Evolutionary conservation across 2,888 invertebrate species (phyloP).

Genomic region (Oscheius myriophilus): DNA sequence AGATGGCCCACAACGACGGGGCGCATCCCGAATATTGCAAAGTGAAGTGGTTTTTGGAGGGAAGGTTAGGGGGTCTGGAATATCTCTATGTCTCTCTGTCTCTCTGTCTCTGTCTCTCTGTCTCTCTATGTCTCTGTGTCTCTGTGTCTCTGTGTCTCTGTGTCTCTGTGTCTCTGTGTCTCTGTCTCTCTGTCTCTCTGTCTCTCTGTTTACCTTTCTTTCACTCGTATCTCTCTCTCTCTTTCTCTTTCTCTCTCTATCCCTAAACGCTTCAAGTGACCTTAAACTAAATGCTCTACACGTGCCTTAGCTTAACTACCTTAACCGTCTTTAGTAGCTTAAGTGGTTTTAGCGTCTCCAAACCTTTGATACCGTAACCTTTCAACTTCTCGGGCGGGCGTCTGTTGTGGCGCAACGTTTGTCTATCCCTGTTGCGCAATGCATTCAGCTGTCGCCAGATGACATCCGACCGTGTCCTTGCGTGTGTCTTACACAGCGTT

Average conservation of each 20-base stretch:
- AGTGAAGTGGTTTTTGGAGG: background rate
- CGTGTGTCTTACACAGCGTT: too few relatives aligned
- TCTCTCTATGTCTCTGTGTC: background rate
- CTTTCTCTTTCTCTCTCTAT: constrained; percentile 10
- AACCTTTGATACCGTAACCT: too few relatives aligned
- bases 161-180: background rate
- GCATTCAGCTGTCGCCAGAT: too few relatives aligned
- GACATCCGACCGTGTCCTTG: too few relatives aligned
- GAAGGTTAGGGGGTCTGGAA: background rate
- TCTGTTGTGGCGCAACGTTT: too few relatives aligned
- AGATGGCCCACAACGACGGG: constrained; percentile 7
- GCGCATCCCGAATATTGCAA: background rate
- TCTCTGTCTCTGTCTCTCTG: background rate
- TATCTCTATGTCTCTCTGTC: background rate
- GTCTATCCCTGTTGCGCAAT: too few relatives aligned
- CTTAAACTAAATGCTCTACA: too few relatives aligned
- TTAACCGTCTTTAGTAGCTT: too few relatives aligned
- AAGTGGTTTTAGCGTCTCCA: too few relatives aligned
- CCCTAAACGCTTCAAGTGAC: too few relatives aligned
- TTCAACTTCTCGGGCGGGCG: too few relatives aligned
- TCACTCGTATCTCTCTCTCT: constrained; percentile 14
- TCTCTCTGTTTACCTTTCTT: constrained; percentile 4
- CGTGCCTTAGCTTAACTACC: too few relatives aligned
- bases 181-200: background rate
- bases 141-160: background rate